Percentiles rank a stretch among this genome's conserved stretches.
Conservation (phyloP, 2,888 invertebrate genomes). For the Mesorhabditis spiculigera region DNA sequence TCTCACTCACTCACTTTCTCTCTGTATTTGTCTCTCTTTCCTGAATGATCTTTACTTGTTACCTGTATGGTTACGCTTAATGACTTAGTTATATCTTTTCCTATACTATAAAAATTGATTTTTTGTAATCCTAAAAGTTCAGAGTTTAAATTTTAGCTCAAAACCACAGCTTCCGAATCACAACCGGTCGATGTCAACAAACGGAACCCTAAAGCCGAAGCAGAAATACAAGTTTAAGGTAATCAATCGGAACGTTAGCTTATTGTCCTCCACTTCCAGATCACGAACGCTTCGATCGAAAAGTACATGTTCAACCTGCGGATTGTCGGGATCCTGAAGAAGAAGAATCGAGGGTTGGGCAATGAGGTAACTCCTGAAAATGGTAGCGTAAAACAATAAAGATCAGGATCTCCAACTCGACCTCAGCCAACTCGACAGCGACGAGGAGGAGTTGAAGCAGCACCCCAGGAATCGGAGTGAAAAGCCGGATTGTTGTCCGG, state of each 20-base stretch:
- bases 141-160: no score
- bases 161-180: no score
- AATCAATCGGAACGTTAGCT: background rate
- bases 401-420: background rate
- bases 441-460: background rate
- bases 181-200: no score
- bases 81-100: no score
- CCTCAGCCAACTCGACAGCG: constrained; percentile 3
- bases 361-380: background rate
- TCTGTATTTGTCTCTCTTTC: no score
- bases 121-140: no score
- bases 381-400: no score
- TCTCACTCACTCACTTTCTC: no score
- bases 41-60: no score
- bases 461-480: background rate
- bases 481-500: background rate
- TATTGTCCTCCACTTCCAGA: background rate
- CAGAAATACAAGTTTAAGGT: constrained; percentile 1
- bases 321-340: background rate
- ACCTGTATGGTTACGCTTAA: no score
- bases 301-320: background rate
- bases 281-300: background rate
- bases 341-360: background rate
- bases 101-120: no score
- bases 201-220: no score